phyloP scores from a whole-genome alignment of 2,113 vertebrate genomes.

The Pelodiscus sinensis region DNA sequence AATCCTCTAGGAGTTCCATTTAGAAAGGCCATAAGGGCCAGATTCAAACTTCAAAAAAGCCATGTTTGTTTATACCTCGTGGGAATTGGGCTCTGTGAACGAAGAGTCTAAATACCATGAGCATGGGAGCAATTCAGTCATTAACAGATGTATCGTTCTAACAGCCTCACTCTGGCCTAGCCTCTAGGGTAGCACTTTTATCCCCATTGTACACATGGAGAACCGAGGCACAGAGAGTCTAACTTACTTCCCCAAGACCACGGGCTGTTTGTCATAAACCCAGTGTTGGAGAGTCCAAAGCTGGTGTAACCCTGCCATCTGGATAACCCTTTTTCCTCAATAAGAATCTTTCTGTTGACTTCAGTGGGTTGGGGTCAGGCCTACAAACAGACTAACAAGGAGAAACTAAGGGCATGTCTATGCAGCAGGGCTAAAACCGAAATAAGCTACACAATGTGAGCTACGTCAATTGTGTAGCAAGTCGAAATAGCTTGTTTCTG shows the following conservation, averaged over 20 bases:
- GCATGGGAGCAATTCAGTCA: background rate
- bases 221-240: background rate
- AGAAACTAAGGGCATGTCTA: background rate
- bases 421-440: too few relatives aligned
- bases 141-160: fast-evolving
- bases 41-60: background rate
- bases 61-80: fast-evolving
- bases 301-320: background rate
- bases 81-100: background rate
- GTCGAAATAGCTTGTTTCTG: too few relatives aligned
- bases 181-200: fast-evolving
- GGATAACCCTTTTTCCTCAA: background rate
- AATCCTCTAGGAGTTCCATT: fast-evolving
- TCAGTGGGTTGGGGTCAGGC: fast-evolving
- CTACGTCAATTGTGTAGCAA: too few relatives aligned
- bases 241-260: background rate
- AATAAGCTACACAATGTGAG: too few relatives aligned
- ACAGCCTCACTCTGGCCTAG: background rate
- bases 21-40: background rate
- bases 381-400: too few relatives aligned
- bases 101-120: background rate
- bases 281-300: background rate
- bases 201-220: background rate
- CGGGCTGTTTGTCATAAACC: background rate
- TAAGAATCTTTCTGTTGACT: background rate